A percentile compares a stretch with the other conserved stretches of the same genome.
phyloP scores from a whole-genome alignment of 2,888 invertebrate species.

The Stegana nigrithorax region DNA sequence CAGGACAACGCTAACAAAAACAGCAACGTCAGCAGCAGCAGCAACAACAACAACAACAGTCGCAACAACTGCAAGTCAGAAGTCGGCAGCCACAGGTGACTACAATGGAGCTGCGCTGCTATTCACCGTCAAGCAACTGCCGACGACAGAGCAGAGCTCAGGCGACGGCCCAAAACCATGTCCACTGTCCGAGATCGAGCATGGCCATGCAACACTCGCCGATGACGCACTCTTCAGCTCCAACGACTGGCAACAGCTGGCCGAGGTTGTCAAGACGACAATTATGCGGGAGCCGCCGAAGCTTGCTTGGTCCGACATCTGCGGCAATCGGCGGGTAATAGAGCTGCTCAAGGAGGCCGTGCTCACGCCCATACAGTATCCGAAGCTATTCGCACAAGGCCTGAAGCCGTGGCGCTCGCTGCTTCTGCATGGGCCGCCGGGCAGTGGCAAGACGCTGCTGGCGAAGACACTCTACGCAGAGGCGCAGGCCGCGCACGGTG shows the following conservation, averaged over 20 bases:
- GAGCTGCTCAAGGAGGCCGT: constrained; percentile 86
- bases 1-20: background rate
- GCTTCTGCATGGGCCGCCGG: constrained; percentile 73
- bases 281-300: constrained; percentile 71
- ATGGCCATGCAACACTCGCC: constrained; percentile 35
- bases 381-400: constrained; percentile 76
- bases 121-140: constrained; percentile 1
- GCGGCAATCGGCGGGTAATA: constrained; percentile 81
- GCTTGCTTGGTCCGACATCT: constrained; percentile 84
- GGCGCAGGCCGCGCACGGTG: constrained; percentile 71
- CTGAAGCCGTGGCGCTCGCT: constrained; percentile 88
- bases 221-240: constrained; percentile 50
- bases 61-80: background rate
- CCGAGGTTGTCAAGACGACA: constrained; percentile 69
- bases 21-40: background rate
- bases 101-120: background rate
- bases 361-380: constrained; percentile 82
- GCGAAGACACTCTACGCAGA: constrained; percentile 90
- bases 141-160: background rate
- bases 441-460: constrained; percentile 87
- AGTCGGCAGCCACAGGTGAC: constrained; percentile 14
- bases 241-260: constrained; percentile 63
- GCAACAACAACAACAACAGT: background rate
- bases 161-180: constrained; percentile 7
- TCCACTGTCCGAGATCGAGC: constrained; percentile 51